Base-by-base conservation (phyloP, 1,140 invertebrate genomes). In the Dryas iulia region DNA sequence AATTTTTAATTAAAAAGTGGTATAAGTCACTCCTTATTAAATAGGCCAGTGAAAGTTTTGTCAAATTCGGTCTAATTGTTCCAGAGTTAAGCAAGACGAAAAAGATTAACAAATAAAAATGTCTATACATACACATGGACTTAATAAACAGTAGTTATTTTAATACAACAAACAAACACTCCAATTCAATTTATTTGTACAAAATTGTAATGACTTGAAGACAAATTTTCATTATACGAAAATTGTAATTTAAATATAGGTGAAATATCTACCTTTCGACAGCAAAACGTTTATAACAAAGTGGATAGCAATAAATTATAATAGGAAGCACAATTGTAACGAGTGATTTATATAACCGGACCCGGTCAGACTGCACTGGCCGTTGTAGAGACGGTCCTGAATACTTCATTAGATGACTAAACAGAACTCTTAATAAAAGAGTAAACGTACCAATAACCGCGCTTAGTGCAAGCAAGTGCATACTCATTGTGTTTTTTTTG, bases 331-430 rank as follows among this genome's bases (percentile, higher is more conserved):
- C 76, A 83, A 86, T 78, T 63, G 74, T 59, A 59, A 73, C 73
- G 71, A 57, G 66, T 47, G 52, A 62, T 47, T 69, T 62, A 57
- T 60, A 69, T 58, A 69, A 69, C 74, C 77, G 64, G 70, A 73
- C 73, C 63, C 66, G 70, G 72, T 70, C 66, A 71, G 71, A 69
- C 59, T 64, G 63, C 61, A n/a, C 56, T 52, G 65, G 73, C 69
- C 33, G 75, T 56, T 73, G 68, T 64, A 69, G 77, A 67, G 77
- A 77, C 76, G 70, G 64, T 65, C 69, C 74, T 87, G 85, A 87
- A 89, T 89, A 83, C 84, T 87, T 89, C 83, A 89, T 89, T 84
- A 89, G 83, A 81, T 89, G 85, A 89, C 84, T 83, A 71, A 77
- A 80, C 84, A 79, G 59, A 84, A 79, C 68, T 77, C 78, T 74